Evolutionary conservation across 2,113 vertebrate species (phyloP), one percentile per base, ranked within the genome.

Genomic region (Corythoichthys haematopterus): DNA sequence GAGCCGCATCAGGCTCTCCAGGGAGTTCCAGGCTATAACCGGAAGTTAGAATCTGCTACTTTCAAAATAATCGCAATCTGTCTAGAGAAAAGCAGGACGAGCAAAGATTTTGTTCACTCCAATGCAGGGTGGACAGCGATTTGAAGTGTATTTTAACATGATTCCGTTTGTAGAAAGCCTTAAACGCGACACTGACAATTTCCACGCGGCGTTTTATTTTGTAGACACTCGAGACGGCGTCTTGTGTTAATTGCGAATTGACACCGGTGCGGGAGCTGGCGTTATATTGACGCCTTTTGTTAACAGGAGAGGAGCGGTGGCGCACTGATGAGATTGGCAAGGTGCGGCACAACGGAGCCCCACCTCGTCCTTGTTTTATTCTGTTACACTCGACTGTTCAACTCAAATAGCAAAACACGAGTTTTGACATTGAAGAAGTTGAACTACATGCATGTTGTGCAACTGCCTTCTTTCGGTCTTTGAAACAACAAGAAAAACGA

Each of bases 271-370:
- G 51, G 47, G 66, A 68, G 69, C 58, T 38, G 46, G 68, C 74
- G 80, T 77, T 75, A 82, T 75, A 82, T 71, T 69, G 81, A 75
- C 77, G 83, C 79, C 88, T 87, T 87, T 90, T 89, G 88, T 89
- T 87, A 81, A 75, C 64, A 72, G 66, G 79, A 80, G 84, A 68
- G 74, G 38, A 36, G 70, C 75, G 69, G 76, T 76, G 73, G 76
- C 80, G 70, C 85, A 76, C 76, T 15, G 38, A 61, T 8, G 40
- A 61, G 64, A 55, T 70, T 91, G 91, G 91, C 88, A 90, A 86
- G 91, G 90, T 88, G 81, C 80, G 78, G 40, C 70, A 73, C 74
- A 40, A 48, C 6, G n/a, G 60, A 62, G n/a, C 38, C 40, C 20
- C 47, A 36, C 71, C 8, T 64, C 59, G 11, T 57, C 65, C 77